Conservation (phyloP, 2,888 invertebrate species). For the Himalopsyche kuldschensis region DNA sequence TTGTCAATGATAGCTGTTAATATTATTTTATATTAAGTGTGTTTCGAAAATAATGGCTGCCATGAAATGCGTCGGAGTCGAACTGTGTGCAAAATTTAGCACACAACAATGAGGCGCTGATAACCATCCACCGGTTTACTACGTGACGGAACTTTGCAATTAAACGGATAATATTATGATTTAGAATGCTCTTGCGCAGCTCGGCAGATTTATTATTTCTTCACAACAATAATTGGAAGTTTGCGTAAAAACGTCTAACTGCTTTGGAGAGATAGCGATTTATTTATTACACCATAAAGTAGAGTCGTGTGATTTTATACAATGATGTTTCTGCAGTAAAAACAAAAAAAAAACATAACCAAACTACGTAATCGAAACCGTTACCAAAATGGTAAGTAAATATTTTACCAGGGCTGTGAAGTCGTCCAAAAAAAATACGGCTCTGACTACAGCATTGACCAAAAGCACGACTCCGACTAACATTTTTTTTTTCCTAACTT, state of each 20-base stretch:
- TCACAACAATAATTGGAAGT: not conserved
- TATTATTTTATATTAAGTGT: not conserved
- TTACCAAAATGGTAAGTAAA: too few species aligned
- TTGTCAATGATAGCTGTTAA: not conserved
- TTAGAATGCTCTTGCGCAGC: not conserved
- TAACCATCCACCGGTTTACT: not conserved
- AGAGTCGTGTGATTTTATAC: too few species aligned
- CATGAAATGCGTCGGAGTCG: not conserved
- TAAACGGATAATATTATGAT: constrained; percentile 1
- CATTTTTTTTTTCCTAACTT: too few species aligned
- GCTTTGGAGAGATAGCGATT: not conserved
- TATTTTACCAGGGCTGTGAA: too few species aligned
- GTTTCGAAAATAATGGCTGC: not conserved
- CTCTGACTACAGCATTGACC: too few species aligned
- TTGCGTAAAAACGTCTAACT: not conserved
- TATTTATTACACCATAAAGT: not conserved
- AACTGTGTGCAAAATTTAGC: not conserved
- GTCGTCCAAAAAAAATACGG: too few species aligned
- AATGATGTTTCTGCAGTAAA: too few species aligned
- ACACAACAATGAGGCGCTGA: not conserved
- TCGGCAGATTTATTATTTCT: not conserved
- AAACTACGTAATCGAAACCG: too few species aligned
- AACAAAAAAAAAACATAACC: too few species aligned
- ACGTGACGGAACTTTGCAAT: not conserved
- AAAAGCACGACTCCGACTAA: too few species aligned